phyloP scores from a whole-genome alignment of 1,140 invertebrate genomes.

The Steinernema khuongi region DNA sequence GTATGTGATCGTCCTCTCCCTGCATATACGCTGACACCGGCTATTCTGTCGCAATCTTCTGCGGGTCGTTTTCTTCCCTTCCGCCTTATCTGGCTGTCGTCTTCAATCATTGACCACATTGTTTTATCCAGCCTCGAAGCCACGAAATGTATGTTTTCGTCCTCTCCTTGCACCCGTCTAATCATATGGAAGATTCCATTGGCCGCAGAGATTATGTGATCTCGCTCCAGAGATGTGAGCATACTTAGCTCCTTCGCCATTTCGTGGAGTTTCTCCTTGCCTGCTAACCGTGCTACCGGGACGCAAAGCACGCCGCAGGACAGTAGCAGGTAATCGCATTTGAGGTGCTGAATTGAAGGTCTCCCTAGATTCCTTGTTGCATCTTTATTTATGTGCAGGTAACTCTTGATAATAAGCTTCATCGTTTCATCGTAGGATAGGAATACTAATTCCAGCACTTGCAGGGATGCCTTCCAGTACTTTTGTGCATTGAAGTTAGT shows the following conservation, averaged over 20 bases:
- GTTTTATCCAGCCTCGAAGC: not conserved
- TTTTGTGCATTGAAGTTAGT: not conserved
- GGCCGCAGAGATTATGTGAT: not conserved
- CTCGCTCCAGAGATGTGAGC: not conserved
- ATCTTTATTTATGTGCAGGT: not conserved
- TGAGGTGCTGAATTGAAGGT: not conserved
- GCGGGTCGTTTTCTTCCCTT: not conserved
- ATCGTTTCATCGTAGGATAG: not conserved
- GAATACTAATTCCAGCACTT: not conserved
- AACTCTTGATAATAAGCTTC: not conserved
- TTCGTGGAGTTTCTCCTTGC: not conserved
- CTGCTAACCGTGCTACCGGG: not conserved
- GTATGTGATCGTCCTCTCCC: too few relatives aligned
- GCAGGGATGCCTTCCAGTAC: not conserved
- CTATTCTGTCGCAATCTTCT: too few relatives aligned
- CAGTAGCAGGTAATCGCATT: not conserved
- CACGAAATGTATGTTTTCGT: not conserved
- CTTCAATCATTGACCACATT: not conserved
- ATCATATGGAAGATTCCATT: not conserved
- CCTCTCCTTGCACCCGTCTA: not conserved
- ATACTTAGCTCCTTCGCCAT: not conserved
- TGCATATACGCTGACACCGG: too few relatives aligned
- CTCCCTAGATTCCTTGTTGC: not conserved
- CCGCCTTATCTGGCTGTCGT: not conserved
- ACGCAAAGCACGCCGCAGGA: not conserved